Percentiles rank a stretch among this genome's conserved stretches.
Evolutionary conservation across 2,888 invertebrate genomes (phyloP).

Genomic region (Iselma pallidipennis): DNA sequence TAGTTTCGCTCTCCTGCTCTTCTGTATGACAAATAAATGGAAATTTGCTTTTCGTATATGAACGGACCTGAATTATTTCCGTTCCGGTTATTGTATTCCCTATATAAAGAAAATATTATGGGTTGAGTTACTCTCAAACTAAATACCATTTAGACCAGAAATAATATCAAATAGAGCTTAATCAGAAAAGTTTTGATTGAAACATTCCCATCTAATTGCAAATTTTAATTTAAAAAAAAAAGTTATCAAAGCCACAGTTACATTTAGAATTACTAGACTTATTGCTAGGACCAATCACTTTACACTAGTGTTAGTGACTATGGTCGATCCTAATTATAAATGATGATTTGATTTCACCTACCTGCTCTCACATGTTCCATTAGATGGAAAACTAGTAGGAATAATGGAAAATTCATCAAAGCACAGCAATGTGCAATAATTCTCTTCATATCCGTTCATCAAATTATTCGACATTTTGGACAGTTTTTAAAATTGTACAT

Average conservation of each 20-base stretch:
- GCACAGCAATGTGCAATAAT: slow-evolving; percentile 36
- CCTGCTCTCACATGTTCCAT: slow-evolving; percentile 37
- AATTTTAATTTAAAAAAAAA: no score
- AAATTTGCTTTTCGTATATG: not conserved
- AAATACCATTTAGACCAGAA: no score
- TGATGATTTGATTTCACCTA: slow-evolving; percentile 17
- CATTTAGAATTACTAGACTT: no score
- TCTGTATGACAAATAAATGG: not conserved
- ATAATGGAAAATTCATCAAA: slow-evolving; percentile 37
- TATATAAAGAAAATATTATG: no score
- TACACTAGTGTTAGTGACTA: not conserved
- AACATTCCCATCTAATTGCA: no score
- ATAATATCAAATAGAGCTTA: no score
- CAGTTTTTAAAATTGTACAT: slow-evolving; percentile 14
- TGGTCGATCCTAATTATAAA: not conserved
- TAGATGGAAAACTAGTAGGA: slow-evolving; percentile 37
- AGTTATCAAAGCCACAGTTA: no score
- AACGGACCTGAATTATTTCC: not conserved
- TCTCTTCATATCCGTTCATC: slow-evolving; percentile 46
- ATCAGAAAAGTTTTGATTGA: no score
- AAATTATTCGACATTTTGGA: slow-evolving; percentile 45
- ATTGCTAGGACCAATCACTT: not conserved
- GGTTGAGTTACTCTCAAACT: no score
- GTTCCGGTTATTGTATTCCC: not conserved
- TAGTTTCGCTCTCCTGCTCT: not conserved